Conservation (phyloP, 1,140 invertebrate genomes). For the Kradibia gibbosae region DNA sequence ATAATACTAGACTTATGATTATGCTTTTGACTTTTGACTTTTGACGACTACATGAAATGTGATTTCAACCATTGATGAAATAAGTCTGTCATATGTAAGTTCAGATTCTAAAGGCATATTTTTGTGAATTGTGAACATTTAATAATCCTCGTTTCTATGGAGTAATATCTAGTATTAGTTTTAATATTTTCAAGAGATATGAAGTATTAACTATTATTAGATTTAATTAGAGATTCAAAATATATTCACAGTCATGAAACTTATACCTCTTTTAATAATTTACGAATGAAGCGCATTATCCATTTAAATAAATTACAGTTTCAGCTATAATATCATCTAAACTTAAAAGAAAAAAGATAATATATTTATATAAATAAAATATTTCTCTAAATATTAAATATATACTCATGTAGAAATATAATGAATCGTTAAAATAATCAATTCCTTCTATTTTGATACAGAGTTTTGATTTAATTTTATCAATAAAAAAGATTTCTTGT, state of each 20-base stretch:
- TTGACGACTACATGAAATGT: slow-evolving; percentile 31
- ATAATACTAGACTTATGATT: slow-evolving; percentile 24
- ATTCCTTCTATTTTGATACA: too few relatives aligned
- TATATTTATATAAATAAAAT: too few relatives aligned
- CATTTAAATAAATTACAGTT: too few relatives aligned
- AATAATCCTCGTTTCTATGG: neutral
- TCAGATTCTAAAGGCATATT: neutral
- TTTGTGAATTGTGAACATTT: neutral
- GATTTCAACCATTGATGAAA: slow-evolving; percentile 25
- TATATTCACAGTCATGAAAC: neutral
- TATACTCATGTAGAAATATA: too few relatives aligned
- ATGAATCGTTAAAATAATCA: too few relatives aligned
- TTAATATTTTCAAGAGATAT: neutral
- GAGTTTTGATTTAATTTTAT: too few relatives aligned
- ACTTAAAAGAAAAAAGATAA: too few relatives aligned
- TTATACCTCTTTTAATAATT: too few relatives aligned
- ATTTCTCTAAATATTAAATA: too few relatives aligned
- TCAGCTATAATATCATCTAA: too few relatives aligned
- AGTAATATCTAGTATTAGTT: neutral
- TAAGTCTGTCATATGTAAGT: slow-evolving; percentile 7
- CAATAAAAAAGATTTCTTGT: too few relatives aligned
- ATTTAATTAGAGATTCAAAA: neutral
- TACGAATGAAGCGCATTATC: too few relatives aligned
- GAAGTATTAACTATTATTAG: neutral
- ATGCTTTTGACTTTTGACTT: neutral